phyloP scores from a whole-genome alignment of 2,888 invertebrate species.

The Drosophila tanythrix region DNA sequence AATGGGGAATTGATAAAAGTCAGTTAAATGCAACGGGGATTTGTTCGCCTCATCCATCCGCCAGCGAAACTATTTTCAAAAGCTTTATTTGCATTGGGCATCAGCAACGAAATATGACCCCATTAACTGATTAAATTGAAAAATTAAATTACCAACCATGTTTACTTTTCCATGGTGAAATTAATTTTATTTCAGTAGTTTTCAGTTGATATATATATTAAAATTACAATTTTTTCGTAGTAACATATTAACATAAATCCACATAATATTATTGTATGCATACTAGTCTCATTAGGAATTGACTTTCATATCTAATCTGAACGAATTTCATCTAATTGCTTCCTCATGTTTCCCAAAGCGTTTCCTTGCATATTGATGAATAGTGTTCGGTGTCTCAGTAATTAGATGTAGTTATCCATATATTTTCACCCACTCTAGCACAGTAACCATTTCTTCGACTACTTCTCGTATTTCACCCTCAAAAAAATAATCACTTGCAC shows the following conservation, averaged over 20 bases:
- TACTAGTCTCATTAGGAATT: background rate
- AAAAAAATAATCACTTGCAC: constrained; percentile 11
- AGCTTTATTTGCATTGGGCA: constrained; percentile 12
- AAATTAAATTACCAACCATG: background rate
- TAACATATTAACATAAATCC: background rate
- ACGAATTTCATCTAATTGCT: background rate
- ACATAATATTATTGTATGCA: background rate
- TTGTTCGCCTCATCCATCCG: background rate
- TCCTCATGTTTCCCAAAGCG: background rate
- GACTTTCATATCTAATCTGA: background rate
- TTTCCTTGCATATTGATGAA: constrained; percentile 3
- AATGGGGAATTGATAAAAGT: constrained; percentile 43
- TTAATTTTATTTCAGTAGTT: background rate
- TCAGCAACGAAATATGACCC: background rate
- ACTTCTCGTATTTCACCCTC: background rate
- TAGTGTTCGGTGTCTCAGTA: background rate
- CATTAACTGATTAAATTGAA: constrained; percentile 10
- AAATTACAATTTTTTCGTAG: accelerated
- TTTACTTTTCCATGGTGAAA: background rate
- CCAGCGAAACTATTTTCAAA: constrained; percentile 5
- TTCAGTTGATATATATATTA: background rate
- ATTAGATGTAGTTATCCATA: background rate
- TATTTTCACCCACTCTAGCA: background rate
- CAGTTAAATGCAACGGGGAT: constrained; percentile 30
- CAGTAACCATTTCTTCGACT: background rate